These are phyloP conservation scores for Athalia rosae DNA, from an alignment of 2,888 invertebrate species.

Conservation along the genomic window DNA sequence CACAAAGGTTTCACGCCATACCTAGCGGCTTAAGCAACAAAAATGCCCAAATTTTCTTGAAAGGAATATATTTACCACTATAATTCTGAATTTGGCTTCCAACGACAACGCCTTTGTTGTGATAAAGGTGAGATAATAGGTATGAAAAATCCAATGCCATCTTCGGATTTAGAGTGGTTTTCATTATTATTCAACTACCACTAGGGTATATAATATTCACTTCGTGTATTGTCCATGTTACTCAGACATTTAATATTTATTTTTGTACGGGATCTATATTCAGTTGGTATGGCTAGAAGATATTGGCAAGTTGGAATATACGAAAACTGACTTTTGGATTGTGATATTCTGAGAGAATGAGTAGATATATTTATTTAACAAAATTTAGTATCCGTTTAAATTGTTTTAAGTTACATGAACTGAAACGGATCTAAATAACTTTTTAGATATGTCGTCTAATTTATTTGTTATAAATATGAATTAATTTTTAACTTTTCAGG, in stretches of 20 bases:
- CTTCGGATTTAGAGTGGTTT: neutral
- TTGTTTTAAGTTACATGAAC: neutral
- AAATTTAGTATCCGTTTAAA: slow-evolving; percentile 26
- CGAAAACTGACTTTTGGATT: slow-evolving; percentile 32
- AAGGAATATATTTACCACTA: neutral
- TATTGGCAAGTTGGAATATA: neutral
- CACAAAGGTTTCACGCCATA: slow-evolving; percentile 26
- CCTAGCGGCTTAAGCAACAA: slow-evolving; percentile 36
- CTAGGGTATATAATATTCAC: slow-evolving; percentile 21
- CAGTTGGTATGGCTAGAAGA: slow-evolving; percentile 61
- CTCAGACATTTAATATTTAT: slow-evolving; percentile 47
- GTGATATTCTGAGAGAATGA: slow-evolving; percentile 22
- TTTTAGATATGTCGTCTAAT: slow-evolving; percentile 38
- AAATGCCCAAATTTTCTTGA: neutral
- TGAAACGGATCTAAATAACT: slow-evolving; percentile 28
- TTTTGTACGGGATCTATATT: slow-evolving; percentile 60
- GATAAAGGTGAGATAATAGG: neutral
- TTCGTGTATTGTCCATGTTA: slow-evolving; percentile 38
- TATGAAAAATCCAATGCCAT: neutral
- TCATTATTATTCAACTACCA: neutral
- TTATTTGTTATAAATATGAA: slow-evolving; percentile 29
- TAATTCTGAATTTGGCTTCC: neutral
- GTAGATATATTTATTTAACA: neutral
- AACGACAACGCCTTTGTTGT: slow-evolving; percentile 3
- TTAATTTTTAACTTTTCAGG: slow-evolving; percentile 33